A percentile compares a stretch with the other conserved stretches of the same genome.
Evolutionary conservation across 1,140 invertebrate genomes (phyloP).

Genomic region (Drosophila tsacasi): DNA sequence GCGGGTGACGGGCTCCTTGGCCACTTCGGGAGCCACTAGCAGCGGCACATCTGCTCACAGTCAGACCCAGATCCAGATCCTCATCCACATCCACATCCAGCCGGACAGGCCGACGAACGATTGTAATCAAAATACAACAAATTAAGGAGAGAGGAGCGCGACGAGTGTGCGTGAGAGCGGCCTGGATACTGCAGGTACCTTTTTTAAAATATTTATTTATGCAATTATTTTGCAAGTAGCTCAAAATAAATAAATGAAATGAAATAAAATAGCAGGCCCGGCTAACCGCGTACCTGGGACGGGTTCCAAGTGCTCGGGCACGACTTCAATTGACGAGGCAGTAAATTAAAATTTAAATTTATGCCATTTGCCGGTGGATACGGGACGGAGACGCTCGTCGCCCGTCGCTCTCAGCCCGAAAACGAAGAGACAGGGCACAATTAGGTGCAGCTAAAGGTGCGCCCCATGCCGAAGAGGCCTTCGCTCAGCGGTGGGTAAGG

Average conservation of each 20-base stretch:
- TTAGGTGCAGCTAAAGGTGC: slow-evolving; percentile 53
- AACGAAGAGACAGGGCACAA: slow-evolving; percentile 54
- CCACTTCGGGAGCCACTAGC: slow-evolving; percentile 5
- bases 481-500: slow-evolving; percentile 10
- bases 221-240: slow-evolving; percentile 85
- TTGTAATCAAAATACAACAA: slow-evolving; percentile 84
- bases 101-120: slow-evolving; percentile 58
- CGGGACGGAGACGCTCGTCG: background rate
- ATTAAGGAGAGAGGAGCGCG: slow-evolving; percentile 67
- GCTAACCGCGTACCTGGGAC: slow-evolving; percentile 35
- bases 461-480: slow-evolving; percentile 2
- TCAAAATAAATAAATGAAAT: slow-evolving; percentile 85
- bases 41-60: slow-evolving; percentile 57
- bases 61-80: slow-evolving; percentile 5
- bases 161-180: slow-evolving; percentile 21
- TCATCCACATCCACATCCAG: slow-evolving; percentile 14
- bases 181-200: slow-evolving; percentile 51
- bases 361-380: slow-evolving; percentile 71
- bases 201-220: slow-evolving; percentile 85
- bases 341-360: slow-evolving; percentile 85
- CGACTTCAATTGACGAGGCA: slow-evolving; percentile 79
- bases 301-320: slow-evolving; percentile 67
- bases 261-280: slow-evolving; percentile 75
- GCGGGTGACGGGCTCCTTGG: slow-evolving; percentile 14
- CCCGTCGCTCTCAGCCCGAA: slow-evolving; percentile 21